Percentiles rank a stretch among this genome's conserved stretches.
Evolutionary conservation across 2,888 invertebrate species (phyloP).

Genomic region (Lobophora halterata): DNA sequence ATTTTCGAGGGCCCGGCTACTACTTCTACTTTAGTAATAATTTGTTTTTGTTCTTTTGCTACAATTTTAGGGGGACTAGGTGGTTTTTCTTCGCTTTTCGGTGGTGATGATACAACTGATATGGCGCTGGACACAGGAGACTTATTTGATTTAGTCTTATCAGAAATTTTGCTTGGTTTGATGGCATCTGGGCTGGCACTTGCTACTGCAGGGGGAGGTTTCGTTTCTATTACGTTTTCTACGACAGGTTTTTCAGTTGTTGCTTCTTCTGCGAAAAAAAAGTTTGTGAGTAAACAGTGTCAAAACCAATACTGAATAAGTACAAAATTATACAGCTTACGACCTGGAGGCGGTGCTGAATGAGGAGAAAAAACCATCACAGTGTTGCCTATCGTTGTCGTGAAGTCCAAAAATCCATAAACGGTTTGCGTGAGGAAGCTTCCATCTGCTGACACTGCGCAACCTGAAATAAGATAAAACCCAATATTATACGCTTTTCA

Average conservation of each 20-base stretch:
- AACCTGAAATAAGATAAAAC: slow-evolving; percentile 26
- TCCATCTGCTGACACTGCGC: slow-evolving; percentile 32
- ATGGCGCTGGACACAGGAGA: slow-evolving; percentile 66
- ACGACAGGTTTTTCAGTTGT: slow-evolving; percentile 66
- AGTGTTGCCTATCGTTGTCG: slow-evolving; percentile 95
- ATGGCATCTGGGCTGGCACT: slow-evolving; percentile 67
- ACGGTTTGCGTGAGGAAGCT: slow-evolving; percentile 92
- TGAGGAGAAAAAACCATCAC: slow-evolving; percentile 97
- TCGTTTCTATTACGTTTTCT: slow-evolving; percentile 74
- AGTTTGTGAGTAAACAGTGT: neutral
- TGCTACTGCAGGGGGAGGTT: slow-evolving; percentile 64
- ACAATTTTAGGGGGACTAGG: slow-evolving; percentile 69
- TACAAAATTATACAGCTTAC: slow-evolving; percentile 18
- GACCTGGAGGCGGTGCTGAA: slow-evolving; percentile 87
- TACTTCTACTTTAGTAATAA: slow-evolving; percentile 79
- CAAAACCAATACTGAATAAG: neutral
- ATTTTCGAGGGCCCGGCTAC: slow-evolving; percentile 77
- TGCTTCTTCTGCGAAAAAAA: slow-evolving; percentile 60
- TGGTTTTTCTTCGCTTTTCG: slow-evolving; percentile 72
- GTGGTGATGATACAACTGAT: slow-evolving; percentile 60
- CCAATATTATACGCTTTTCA: too few relatives aligned
- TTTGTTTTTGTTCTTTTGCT: slow-evolving; percentile 67
- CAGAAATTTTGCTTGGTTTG: slow-evolving; percentile 68
- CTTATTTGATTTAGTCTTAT: slow-evolving; percentile 65
- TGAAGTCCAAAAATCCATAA: slow-evolving; percentile 96